Base-by-base conservation (phyloP, 2,113 vertebrate genomes). In the Strix aluco region DNA sequence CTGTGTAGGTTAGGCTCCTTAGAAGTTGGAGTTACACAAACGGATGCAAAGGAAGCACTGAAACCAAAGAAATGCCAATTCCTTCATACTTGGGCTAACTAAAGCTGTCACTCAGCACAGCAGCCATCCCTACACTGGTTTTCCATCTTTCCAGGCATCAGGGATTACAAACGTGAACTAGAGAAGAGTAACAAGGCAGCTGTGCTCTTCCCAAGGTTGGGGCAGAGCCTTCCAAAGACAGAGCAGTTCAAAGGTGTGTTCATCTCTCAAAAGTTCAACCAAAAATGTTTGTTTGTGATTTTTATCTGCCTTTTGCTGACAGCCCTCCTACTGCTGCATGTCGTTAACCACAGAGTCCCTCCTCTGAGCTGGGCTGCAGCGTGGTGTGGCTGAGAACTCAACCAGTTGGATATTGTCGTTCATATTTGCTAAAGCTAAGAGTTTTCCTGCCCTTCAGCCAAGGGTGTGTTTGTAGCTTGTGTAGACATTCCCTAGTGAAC, bases 241-340 rank as follows among this genome's bases (percentile, higher is more conserved):
- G 25, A 82, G n/a, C 32, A 77, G 30, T 44, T 62, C 12, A 42
- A 54, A 49, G 18, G 26, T 14, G 66, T 58, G 83, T 79, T 26
- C 49, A 40, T 26, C 42, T 51, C 55, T 67, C 66, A 13, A 2
- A 80, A 81, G 55, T 22, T 38, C 58, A 70, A 47, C 54, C 42
- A 63, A 14, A 57, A 70, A 15, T 36, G 18, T 54, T 79, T 72
- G 61, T 80, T 83, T 77, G 49, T 86, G 90, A 71, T 86, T 88
- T 71, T 69, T 92, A 92, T 93, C 90, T 87, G n/a, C 62, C 38
- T 69, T 54, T 65, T 93, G 75, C 70, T 86, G 63, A 38, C 23
- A 70, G 55, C 0, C 0, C 57, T 92, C 14, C 52, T 81, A 15
- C 47, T 10, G 46, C 51, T 29, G 46, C 8, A 0, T 30, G 40